Conservation (phyloP, 2,113 vertebrate species). For the Xyliphius kryptos region DNA sequence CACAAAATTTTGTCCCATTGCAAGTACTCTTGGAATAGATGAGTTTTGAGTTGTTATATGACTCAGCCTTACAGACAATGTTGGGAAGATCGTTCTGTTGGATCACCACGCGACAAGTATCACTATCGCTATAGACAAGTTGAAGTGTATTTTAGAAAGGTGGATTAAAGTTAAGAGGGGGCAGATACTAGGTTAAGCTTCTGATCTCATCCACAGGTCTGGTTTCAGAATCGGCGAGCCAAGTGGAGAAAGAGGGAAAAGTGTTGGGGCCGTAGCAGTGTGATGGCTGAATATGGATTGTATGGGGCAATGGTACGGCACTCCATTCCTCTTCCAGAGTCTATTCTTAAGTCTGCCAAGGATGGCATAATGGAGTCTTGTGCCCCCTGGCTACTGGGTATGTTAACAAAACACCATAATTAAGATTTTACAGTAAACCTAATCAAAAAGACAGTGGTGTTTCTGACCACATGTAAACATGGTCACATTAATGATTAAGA, state of each 20-base stretch:
- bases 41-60: too few relatives aligned
- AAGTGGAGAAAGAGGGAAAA: conserved; percentile 99
- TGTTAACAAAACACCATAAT: conserved; percentile 44
- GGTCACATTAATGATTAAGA: too few relatives aligned
- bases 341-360: conserved; percentile 97
- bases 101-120: too few relatives aligned
- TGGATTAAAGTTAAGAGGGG: too few relatives aligned
- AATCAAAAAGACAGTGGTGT: too few relatives aligned
- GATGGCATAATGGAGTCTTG: conserved; percentile 99
- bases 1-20: too few relatives aligned
- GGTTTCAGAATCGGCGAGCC: conserved; percentile 98
- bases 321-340: conserved; percentile 95
- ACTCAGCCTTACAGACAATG: too few relatives aligned
- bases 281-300: conserved; percentile 96
- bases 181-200: neutral
- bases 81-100: too few relatives aligned
- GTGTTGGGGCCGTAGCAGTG: conserved; percentile 97
- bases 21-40: too few relatives aligned
- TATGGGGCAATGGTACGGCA: conserved; percentile 98
- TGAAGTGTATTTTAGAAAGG: too few relatives aligned
- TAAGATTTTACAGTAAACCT: neutral
- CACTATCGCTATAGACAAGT: too few relatives aligned
- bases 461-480: too few relatives aligned
- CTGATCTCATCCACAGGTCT: conserved; percentile 68
- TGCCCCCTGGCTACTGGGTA: conserved; percentile 96